These are phyloP conservation scores for Musca vetustissima DNA, from an alignment of 1,140 invertebrate genomes.

Conservation along the genomic window DNA sequence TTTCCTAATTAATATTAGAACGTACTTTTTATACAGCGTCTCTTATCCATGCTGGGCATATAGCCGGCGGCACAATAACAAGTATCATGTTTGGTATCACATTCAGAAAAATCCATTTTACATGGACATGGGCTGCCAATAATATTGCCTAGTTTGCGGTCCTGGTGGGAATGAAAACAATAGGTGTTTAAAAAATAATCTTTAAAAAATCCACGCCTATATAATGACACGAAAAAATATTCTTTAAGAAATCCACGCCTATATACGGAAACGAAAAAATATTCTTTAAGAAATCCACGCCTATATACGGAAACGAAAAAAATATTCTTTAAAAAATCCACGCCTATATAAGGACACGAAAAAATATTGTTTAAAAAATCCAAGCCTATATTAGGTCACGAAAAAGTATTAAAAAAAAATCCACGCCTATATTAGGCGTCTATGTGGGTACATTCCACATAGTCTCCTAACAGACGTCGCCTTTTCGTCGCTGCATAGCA, in stretches of 20 bases:
- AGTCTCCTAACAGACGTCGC: too few relatives aligned
- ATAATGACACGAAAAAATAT: neutral
- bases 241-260: neutral
- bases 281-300: too few relatives aligned
- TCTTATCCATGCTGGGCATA: conserved; percentile 38
- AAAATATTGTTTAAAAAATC: too few relatives aligned
- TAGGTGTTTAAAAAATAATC: neutral
- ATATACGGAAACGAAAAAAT: too few relatives aligned
- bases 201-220: neutral
- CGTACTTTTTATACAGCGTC: conserved; percentile 36
- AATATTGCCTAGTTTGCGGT: conserved; percentile 35
- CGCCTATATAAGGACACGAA: too few relatives aligned
- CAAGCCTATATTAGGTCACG: too few relatives aligned
- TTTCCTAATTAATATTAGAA: neutral
- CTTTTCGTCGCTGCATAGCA: too few relatives aligned
- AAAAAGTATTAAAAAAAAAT: too few relatives aligned
- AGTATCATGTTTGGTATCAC: conserved; percentile 30
- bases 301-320: too few relatives aligned
- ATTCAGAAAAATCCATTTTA: conserved; percentile 32
- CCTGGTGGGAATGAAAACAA: neutral
- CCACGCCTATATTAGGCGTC: too few relatives aligned
- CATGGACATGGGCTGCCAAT: conserved; percentile 47
- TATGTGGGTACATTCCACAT: too few relatives aligned
- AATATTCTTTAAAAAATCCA: too few relatives aligned
- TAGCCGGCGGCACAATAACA: conserved; percentile 36